Evolutionary conservation across 2,797 vertebrate genomes (phyloP).

Genomic region (Danio choprae): DNA sequence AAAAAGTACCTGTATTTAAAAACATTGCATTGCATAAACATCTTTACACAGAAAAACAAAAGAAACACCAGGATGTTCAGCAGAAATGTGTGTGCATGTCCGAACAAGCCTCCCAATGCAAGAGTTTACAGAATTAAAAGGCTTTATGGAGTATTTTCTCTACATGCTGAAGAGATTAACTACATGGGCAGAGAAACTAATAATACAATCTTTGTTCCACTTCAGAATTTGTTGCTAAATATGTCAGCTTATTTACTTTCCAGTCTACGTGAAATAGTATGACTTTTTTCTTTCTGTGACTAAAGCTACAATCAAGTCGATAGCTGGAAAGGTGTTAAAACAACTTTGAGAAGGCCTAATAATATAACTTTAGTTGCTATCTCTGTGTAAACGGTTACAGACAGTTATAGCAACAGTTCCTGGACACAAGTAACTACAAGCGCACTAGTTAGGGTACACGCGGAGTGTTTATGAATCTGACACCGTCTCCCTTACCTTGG

Average conservation of each 20-base stretch:
- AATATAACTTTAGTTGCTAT: not conserved
- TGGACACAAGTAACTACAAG: not conserved
- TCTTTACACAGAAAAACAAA: constrained; percentile 11
- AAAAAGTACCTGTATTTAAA: not conserved
- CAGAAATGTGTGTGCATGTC: constrained; percentile 37
- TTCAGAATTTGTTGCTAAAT: not conserved
- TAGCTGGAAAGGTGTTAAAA: not conserved
- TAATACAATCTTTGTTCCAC: constrained; percentile 11
- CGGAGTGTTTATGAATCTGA: not conserved
- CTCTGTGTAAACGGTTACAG: not conserved
- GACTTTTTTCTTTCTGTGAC: not conserved
- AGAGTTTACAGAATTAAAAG: not conserved
- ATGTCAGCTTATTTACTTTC: not conserved
- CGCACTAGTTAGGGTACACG: not conserved
- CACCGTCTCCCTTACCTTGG: constrained; percentile 63
- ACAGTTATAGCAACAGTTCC: not conserved
- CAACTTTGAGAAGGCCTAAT: not conserved
- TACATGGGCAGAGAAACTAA: not conserved
- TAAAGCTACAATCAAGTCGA: not conserved
- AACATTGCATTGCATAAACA: not conserved
- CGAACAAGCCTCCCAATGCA: constrained; percentile 16
- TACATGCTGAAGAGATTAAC: not conserved
- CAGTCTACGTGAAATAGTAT: not conserved
- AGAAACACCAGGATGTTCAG: not conserved
- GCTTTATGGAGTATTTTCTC: not conserved